phyloP scores from a whole-genome alignment of 2,797 vertebrate genomes.

The Micropoecilia bifurca region DNA sequence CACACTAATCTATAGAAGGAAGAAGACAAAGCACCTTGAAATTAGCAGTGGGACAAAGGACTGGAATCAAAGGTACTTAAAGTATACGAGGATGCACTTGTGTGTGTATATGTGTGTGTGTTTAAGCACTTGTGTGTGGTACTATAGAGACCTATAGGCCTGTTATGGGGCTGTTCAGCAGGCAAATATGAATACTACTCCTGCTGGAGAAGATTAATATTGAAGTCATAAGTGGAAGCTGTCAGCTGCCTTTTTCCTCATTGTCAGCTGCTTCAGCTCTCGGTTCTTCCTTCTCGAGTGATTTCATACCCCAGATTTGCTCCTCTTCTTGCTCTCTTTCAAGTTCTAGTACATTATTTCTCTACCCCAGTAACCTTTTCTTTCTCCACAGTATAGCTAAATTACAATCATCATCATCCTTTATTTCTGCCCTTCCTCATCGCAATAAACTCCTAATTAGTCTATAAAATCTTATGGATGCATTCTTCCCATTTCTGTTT shows the following conservation, averaged over 20 bases:
- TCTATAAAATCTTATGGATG: constrained; percentile 17
- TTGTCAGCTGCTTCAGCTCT: constrained; percentile 40
- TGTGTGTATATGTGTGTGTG: constrained; percentile 8
- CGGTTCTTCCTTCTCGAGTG: constrained; percentile 19
- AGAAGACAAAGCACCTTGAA: constrained; percentile 38
- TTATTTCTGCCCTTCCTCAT: neutral
- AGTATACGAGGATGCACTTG: constrained; percentile 17
- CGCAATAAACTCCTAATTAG: constrained; percentile 16
- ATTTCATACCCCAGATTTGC: neutral
- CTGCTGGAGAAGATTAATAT: constrained; percentile 48
- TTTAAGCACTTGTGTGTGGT: constrained; percentile 8
- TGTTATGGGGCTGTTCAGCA: constrained; percentile 9
- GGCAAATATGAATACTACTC: constrained; percentile 40
- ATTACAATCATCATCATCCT: neutral
- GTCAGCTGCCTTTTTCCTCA: constrained; percentile 32
- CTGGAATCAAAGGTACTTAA: constrained; percentile 33
- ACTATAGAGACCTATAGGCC: constrained; percentile 4
- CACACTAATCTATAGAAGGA: constrained; percentile 13
- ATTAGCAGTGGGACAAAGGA: constrained; percentile 38
- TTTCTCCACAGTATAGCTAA: constrained; percentile 1
- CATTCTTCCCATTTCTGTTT: constrained; percentile 7
- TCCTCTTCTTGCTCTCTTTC: neutral
- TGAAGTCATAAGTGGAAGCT: constrained; percentile 34
- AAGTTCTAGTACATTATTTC: neutral
- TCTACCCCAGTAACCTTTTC: neutral